A percentile compares a stretch with the other conserved stretches of the same genome.
phyloP scores from a whole-genome alignment of 2,888 invertebrate species.

The Harpagoxenus sublaevis region DNA sequence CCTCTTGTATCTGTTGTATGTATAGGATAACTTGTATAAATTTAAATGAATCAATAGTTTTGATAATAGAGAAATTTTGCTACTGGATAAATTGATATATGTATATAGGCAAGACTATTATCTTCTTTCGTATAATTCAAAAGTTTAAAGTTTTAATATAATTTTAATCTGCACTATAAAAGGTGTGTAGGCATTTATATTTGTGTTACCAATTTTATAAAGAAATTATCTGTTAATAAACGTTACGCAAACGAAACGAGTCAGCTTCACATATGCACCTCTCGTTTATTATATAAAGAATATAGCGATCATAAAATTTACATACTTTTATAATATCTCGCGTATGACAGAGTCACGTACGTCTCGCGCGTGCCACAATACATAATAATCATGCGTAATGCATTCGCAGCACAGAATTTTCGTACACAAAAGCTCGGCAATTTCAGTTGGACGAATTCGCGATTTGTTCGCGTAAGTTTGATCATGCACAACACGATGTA shows the following conservation, averaged over 20 bases:
- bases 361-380: background rate
- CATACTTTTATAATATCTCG: constrained; percentile 79
- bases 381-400: constrained; percentile 32
- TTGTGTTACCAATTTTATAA: constrained; percentile 14
- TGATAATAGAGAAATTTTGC: background rate
- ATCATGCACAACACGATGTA: constrained; percentile 68
- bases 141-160: background rate
- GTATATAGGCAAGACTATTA: background rate
- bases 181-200: constrained; percentile 18
- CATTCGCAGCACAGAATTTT: constrained; percentile 39
- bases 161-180: background rate
- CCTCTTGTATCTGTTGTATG: background rate
- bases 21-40: constrained; percentile 17
- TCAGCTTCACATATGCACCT: constrained; percentile 66
- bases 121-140: background rate
- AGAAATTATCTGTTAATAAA: constrained; percentile 36
- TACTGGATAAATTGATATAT: background rate
- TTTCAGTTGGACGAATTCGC: constrained; percentile 83
- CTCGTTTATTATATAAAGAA: constrained; percentile 82
- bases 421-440: constrained; percentile 84
- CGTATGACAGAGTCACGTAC: constrained; percentile 62
- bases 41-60: constrained; percentile 2
- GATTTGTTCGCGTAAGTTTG: constrained; percentile 57
- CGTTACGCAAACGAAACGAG: background rate
- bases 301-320: constrained; percentile 80